Percentiles rank a stretch among this genome's conserved stretches.
phyloP scores from a whole-genome alignment of 2,888 invertebrate species.

The Lacanobia wlatinum region DNA sequence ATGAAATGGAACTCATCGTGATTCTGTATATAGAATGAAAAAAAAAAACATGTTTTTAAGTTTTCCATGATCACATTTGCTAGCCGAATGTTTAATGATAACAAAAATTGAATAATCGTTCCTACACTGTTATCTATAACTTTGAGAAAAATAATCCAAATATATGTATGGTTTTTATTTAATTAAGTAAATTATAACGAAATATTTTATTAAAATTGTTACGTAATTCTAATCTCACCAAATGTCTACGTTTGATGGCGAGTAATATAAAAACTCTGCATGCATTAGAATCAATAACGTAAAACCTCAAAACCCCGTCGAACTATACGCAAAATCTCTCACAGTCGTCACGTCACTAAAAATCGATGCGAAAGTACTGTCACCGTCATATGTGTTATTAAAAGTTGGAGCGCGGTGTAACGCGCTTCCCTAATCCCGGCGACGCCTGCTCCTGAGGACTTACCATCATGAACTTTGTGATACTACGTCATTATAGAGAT shows the following conservation, averaged over 20 bases:
- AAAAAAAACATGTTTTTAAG: not conserved
- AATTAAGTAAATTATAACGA: too few species aligned
- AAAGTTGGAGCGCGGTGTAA: conserved; percentile 45
- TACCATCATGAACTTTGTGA: conserved; percentile 44
- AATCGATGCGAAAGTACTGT: conserved; percentile 29
- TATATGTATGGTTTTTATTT: too few species aligned
- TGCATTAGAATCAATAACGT: too few species aligned
- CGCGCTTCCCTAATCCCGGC: conserved; percentile 29
- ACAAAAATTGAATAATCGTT: too few species aligned
- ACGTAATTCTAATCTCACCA: too few species aligned
- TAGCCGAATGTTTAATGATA: too few species aligned
- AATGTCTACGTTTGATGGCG: too few species aligned
- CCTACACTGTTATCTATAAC: too few species aligned
- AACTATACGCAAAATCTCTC: not conserved
- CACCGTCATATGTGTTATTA: conserved; percentile 40
- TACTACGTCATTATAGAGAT: conserved; percentile 43
- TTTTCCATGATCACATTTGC: too few species aligned
- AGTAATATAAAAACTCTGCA: too few species aligned
- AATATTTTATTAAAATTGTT: too few species aligned
- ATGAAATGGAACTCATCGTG: not conserved
- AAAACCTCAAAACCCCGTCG: not conserved
- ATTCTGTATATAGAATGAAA: not conserved
- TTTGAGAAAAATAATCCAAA: too few species aligned
- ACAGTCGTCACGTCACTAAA: conserved; percentile 16
- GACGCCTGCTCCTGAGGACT: conserved; percentile 37